These are phyloP conservation scores for Lagenorhynchus albirostris DNA, from an alignment of 2,113 vertebrate genomes.

Conservation along the genomic window DNA sequence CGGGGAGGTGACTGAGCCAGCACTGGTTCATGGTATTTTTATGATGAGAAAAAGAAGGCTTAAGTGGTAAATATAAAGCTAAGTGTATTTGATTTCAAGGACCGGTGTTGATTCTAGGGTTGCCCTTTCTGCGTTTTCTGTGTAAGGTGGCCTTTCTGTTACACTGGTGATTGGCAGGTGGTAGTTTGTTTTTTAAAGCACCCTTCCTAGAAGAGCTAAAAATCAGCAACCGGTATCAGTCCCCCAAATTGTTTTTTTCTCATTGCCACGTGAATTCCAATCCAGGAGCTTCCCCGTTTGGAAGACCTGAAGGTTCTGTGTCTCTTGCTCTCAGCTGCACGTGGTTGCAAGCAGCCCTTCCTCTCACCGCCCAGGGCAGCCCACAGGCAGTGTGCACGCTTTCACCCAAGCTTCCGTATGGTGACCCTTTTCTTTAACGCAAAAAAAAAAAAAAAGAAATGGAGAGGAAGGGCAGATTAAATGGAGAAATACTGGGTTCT, in stretches of 20 bases:
- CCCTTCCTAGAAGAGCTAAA: background rate
- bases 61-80: background rate
- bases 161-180: background rate
- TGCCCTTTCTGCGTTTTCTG: background rate
- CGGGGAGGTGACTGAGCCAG: background rate
- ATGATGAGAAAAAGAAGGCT: background rate
- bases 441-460: background rate
- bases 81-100: constrained; percentile 11
- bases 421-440: background rate
- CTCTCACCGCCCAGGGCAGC: background rate
- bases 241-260: background rate
- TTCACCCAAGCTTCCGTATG: background rate
- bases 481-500: background rate
- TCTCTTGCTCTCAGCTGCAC: background rate
- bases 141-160: background rate
- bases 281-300: background rate
- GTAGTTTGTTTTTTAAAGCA: constrained; percentile 28
- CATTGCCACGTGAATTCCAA: background rate
- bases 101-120: background rate
- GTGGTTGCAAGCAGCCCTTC: background rate
- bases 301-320: background rate
- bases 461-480: background rate
- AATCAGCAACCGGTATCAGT: background rate
- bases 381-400: background rate
- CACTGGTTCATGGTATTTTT: background rate